These are phyloP conservation scores for Sylvilagus floridanus DNA, from an alignment of 2,797 vertebrate genomes.

Conservation along the genomic window DNA sequence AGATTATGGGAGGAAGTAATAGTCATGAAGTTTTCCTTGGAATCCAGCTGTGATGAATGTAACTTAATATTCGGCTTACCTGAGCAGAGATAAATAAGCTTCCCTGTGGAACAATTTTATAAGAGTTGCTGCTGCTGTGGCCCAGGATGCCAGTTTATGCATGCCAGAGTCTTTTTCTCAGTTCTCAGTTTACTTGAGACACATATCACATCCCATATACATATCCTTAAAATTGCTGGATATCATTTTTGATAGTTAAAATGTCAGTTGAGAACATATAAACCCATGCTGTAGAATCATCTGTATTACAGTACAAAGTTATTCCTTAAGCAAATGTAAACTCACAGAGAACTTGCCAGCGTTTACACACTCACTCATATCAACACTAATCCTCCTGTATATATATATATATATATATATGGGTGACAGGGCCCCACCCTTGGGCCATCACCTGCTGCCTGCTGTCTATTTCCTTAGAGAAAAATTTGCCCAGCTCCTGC, in stretches of 20 bases:
- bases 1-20: background rate
- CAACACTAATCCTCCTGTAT: background rate
- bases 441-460: too few relatives aligned
- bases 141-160: background rate
- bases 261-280: background rate
- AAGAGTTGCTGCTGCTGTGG: background rate
- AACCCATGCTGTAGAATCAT: background rate
- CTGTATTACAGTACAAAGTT: background rate
- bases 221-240: background rate
- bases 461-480: background rate
- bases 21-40: background rate
- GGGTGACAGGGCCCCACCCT: too few relatives aligned
- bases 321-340: background rate
- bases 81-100: background rate
- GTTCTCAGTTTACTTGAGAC: background rate
- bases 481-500: background rate
- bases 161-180: background rate
- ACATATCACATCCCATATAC: background rate
- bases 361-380: background rate
- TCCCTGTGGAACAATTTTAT: background rate
- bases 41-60: background rate
- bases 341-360: background rate
- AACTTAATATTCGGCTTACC: background rate
- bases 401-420: too few relatives aligned
- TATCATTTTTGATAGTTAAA: slow-evolving; percentile 26